Evolutionary conservation across 2,113 vertebrate species (phyloP).

Genomic region (Salvelinus alpinus): DNA sequence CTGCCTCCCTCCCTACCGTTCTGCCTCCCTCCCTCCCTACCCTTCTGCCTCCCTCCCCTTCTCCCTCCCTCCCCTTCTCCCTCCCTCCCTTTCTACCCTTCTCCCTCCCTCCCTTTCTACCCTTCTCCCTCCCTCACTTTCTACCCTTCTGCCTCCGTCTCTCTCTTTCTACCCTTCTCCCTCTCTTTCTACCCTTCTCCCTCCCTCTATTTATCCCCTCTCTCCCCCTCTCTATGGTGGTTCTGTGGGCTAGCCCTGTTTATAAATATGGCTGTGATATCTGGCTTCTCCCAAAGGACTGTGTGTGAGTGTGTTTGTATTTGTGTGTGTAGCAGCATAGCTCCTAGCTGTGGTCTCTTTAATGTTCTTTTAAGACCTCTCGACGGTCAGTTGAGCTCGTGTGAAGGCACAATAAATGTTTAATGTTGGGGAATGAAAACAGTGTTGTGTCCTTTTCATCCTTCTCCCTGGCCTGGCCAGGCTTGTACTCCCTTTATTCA

Average conservation of each 20-base stretch:
- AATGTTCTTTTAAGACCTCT: slow-evolving; percentile 63
- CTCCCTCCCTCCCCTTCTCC: too few species aligned
- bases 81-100: slow-evolving; percentile 8
- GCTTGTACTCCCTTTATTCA: slow-evolving; percentile 35
- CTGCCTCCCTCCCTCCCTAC: fast-evolving
- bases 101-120: too few species aligned
- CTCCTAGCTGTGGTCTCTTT: slow-evolving; percentile 45
- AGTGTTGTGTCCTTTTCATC: slow-evolving; percentile 70
- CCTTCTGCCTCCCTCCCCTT: slow-evolving; percentile 10
- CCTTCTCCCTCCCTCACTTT: too few species aligned
- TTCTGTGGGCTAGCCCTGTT: slow-evolving; percentile 18
- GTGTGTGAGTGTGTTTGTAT: slow-evolving; percentile 1
- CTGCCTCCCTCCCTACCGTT: too few species aligned
- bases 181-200: neutral
- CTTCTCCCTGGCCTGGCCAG: slow-evolving; percentile 43
- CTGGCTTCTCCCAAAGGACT: slow-evolving; percentile 41
- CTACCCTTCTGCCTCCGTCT: too few species aligned
- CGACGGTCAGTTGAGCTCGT: slow-evolving; percentile 63
- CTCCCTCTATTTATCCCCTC: neutral
- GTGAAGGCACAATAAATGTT: slow-evolving; percentile 74
- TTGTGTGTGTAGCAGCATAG: slow-evolving; percentile 32
- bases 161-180: neutral
- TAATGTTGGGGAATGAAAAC: slow-evolving; percentile 73
- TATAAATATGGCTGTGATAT: slow-evolving; percentile 58
- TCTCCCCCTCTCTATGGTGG: slow-evolving; percentile 3